Base-by-base conservation (phyloP, 2,113 vertebrate species). In the Echinops telfairi region DNA sequence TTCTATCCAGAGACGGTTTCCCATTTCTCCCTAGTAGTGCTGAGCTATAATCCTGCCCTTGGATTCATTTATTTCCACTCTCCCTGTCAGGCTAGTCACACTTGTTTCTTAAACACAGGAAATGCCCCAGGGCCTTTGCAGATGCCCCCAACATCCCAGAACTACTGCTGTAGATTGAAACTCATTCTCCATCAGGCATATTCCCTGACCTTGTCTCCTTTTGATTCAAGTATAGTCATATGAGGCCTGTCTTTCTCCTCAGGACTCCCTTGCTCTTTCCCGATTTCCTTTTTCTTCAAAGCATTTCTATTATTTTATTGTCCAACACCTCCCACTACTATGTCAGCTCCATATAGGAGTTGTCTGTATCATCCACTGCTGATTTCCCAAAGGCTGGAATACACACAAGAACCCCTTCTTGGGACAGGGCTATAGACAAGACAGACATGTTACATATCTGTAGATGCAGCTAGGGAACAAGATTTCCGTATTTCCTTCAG, bases 111-210 rank as follows among this genome's bases (percentile, higher is more conserved):
- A 38, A 73, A 43, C 9, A 64, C 0, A 58, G 38, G 17, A 23
- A 8, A 14, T 8, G 11, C 23, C n/a, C n/a, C 15, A 19, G 60
- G 62, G 25, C 57, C 38, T 31, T 23, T 33, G 47, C 12, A 27
- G 0, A 0, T 4, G 53, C 36, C 58, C 2, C 23, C 19, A 58
- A 3, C 0, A 1, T 2, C n/a, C 31, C n/a, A 43, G 60, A 73
- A 14, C 6, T 3, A 23, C 7, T 43, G 11, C 36, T 68, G n/a
- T 33, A 31, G 73, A 31, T 19, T 17, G 38, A 29, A 22, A n/a
- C 62, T 64, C 20, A 64, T 64, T 64, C 62, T 19, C 60, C 23
- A 22, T 22, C 38, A 3, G 15, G 9, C 15, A 40, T 64, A 66
- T 6, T 60, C 60, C 20, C 2, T 0, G 8, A 62, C 25, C 12